Evolutionary conservation across 2,797 vertebrate species (phyloP).

Genomic region (Lepus oiostolus): DNA sequence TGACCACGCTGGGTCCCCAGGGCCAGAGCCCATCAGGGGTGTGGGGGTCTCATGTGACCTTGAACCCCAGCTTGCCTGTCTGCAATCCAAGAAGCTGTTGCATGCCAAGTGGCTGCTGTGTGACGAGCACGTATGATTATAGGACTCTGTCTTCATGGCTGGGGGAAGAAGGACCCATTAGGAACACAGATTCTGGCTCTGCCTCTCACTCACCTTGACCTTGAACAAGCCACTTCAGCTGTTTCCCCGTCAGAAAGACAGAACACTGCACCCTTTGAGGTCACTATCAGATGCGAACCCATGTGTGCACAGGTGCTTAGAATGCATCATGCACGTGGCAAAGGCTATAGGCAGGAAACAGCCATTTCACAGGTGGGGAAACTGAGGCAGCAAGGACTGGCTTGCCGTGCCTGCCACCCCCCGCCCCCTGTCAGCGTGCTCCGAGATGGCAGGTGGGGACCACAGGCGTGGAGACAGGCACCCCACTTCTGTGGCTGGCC

Average conservation of each 20-base stretch:
- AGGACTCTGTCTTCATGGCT: not conserved
- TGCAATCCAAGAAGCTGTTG: not conserved
- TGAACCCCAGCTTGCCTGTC: not conserved
- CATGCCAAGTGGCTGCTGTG: not conserved
- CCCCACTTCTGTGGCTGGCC: rapidly evolving
- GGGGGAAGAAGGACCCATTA: too few species aligned
- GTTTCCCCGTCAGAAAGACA: not conserved
- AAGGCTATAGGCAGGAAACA: rapidly evolving
- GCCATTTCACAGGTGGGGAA: not conserved
- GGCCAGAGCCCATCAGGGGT: not conserved
- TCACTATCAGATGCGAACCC: not conserved
- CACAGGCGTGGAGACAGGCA: rapidly evolving
- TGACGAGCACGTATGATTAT: rapidly evolving
- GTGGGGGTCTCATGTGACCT: not conserved
- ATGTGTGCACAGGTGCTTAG: rapidly evolving
- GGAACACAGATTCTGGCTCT: not conserved
- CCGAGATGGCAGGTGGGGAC: not conserved
- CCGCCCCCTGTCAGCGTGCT: not conserved
- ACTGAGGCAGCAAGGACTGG: not conserved
- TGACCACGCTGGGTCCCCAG: not conserved
- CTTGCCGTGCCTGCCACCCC: too few species aligned
- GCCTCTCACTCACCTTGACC: too few species aligned
- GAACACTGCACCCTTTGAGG: not conserved
- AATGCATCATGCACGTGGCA: not conserved
- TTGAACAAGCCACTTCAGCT: not conserved